Percentiles rank a stretch among this genome's conserved stretches.
phyloP scores from a whole-genome alignment of 1,140 invertebrate species.

The Marisa cornuarietis region DNA sequence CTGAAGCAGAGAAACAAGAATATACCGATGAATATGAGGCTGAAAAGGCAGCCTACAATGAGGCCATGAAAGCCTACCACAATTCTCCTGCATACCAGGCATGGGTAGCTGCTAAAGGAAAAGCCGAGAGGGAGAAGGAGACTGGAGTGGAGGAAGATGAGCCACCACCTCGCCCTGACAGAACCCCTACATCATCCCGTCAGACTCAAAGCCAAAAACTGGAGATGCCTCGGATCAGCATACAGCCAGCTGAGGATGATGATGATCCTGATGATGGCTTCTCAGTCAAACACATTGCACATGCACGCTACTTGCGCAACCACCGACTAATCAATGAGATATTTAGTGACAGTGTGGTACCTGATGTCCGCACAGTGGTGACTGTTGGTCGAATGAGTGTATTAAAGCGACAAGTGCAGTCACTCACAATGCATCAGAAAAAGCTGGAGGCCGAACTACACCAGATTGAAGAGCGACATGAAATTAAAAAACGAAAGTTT shows the following conservation, averaged over 20 bases:
- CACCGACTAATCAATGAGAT: constrained; percentile 97
- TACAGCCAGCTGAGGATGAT: constrained; percentile 96
- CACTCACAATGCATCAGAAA: constrained; percentile 97
- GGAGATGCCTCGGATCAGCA: constrained; percentile 77
- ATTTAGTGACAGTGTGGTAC: constrained; percentile 93
- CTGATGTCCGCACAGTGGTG: constrained; percentile 92
- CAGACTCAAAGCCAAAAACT: constrained; percentile 36
- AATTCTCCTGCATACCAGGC: constrained; percentile 96
- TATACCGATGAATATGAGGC: constrained; percentile 97
- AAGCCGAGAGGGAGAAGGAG: constrained; percentile 61
- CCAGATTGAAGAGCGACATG: constrained; percentile 97
- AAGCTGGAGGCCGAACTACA: constrained; percentile 94
- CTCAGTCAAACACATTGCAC: constrained; percentile 94
- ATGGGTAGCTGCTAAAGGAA: constrained; percentile 92
- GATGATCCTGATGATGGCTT: constrained; percentile 95
- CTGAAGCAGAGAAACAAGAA: constrained; percentile 91
- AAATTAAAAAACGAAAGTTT: constrained; percentile 95
- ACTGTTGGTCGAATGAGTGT: constrained; percentile 87
- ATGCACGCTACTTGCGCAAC: constrained; percentile 90
- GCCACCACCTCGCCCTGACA: constrained; percentile 27
- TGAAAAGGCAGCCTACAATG: constrained; percentile 95
- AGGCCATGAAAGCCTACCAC: constrained; percentile 94
- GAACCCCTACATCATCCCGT: constrained; percentile 22
- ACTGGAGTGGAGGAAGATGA: constrained; percentile 54
- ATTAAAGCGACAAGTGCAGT: constrained; percentile 92